Evolutionary conservation across 2,888 invertebrate species (phyloP), one percentile per base, ranked within the genome.

Genomic region (Epinotia demarniana): DNA sequence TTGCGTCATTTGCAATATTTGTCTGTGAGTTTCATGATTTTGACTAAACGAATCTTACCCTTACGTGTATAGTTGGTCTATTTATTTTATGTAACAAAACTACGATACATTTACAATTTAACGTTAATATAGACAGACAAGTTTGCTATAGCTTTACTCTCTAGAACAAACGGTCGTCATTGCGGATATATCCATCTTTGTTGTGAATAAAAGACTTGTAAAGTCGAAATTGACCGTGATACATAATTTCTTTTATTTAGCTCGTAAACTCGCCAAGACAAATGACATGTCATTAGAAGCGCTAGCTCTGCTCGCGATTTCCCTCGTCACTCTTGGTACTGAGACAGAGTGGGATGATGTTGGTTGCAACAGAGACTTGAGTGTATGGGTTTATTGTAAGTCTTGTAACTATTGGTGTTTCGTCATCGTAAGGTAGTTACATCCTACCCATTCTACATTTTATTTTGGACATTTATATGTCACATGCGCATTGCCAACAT

Each of bases 241-340:
- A 49, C 9, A 64, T 49, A 49, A 64, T 64, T 46, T 64, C 64
- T 64, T 23, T 19, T 49, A 46, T 19, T 46, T 19, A 64, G 19
- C 16, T 16, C 46, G 46, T 64, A 23, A 64, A 64, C 64, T 64
- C 23, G 4, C 57, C 19, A 1, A 19, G 23, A 49, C 49, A 64
- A 64, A 64, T 64, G 23, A 64, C 49, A 49, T 16, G 49, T 49
- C 23, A 64, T 64, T 64, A 64, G 49, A 64, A 64, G 19, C 64
- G 49, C 64, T 64, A 64, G 64, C 64, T 49, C 23, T 3, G 9
- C 46, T 64, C 64, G 46, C 49, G 64, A 64, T 64, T 64, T 64
- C 64, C 16, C 64, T 62, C 49, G 64, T 39, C 62, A 12, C 61
- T n/a, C 18, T 62, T 33, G n/a, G n/a, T 61, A n/a, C 16, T n/a